Base-by-base conservation (phyloP, 2,888 invertebrate species). In the Miltochrista miniata region DNA sequence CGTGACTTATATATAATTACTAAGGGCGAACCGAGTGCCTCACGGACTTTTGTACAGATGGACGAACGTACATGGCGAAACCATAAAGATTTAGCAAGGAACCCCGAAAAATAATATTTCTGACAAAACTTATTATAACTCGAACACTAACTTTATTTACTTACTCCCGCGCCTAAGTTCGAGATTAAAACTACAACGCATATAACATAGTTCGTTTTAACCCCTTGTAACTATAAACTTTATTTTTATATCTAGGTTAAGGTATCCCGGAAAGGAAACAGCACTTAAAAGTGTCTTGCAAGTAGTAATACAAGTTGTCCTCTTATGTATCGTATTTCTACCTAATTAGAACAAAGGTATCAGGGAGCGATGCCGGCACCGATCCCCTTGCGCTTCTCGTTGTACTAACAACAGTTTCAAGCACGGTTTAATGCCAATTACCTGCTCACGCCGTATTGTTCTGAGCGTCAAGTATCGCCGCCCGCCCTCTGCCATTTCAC, bases 371-470 rank as follows among this genome's bases (percentile, higher is more conserved):
- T 52, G 54, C 42, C 48, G 60, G 46, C 33, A 57, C 59, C 51
- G 60, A 57, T 49, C 55, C 67, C 65, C 67, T 61, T 53, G 56
- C 42, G 71, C 73, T 64, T 71, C 68, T 69, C 69, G 70, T 68
- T 68, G 75, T 74, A 73, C 78, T 79, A 81, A 82, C 77, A 81
- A 79, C 76, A 76, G 68, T 72, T 78, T 75, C 69, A 68, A 81
- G 78, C 68, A 73, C 68, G 72, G 76, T 76, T 85, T 83, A 83
- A 86, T 85, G 79, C 83, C 83, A 85, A 85, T 86, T 87, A 86
- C 79, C 81, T 80, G 81, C 66, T 63, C 74, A 63, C 72, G 76
- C 68, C 71, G n/a, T n/a, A 80, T 84, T 85, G 81, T 85, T 83
- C 67, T 54, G 56, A 74, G 76, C 74, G 69, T 82, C 80, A 75